Percentiles rank a stretch among this genome's conserved stretches.
phyloP scores from a whole-genome alignment of 2,113 vertebrate genomes.

The Colossoma macropomum region DNA sequence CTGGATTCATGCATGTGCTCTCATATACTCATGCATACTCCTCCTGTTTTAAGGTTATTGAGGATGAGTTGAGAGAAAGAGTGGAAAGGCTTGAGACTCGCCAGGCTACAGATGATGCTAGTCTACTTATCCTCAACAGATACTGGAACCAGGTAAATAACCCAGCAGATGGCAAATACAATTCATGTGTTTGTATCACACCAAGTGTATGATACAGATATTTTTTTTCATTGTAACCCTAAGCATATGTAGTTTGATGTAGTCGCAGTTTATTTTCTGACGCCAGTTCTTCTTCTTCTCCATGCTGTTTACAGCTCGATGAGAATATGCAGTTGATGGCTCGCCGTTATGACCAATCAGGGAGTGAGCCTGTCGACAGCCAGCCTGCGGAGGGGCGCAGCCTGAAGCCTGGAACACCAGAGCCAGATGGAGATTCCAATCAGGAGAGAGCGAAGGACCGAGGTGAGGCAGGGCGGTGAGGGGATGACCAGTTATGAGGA shows the following conservation, averaged over 20 bases:
- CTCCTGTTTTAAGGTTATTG: constrained; percentile 82
- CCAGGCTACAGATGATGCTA: constrained; percentile 95
- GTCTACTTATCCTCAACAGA: constrained; percentile 92
- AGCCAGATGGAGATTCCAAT: constrained; percentile 95
- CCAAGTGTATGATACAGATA: not conserved
- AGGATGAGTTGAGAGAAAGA: constrained; percentile 93
- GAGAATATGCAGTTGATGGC: constrained; percentile 89
- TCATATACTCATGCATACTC: not conserved
- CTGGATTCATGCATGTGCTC: not conserved
- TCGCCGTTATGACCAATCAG: constrained; percentile 85
- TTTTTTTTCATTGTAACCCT: not conserved
- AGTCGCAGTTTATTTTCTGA: not conserved
- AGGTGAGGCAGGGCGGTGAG: constrained; percentile 59
- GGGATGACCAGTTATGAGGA: not conserved
- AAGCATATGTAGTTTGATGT: not conserved
- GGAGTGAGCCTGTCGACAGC: constrained; percentile 83
- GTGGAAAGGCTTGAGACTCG: constrained; percentile 93
- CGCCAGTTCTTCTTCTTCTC: not conserved
- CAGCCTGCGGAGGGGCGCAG: constrained; percentile 78
- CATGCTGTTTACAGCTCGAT: constrained; percentile 82
- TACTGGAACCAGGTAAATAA: constrained; percentile 94
- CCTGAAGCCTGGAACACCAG: constrained; percentile 83
- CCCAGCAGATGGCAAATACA: not conserved
- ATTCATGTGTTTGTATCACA: not conserved
- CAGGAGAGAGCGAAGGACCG: constrained; percentile 86